Evolutionary conservation across 2,113 vertebrate genomes (phyloP).

Genomic region (Pseudopodoces humilis): DNA sequence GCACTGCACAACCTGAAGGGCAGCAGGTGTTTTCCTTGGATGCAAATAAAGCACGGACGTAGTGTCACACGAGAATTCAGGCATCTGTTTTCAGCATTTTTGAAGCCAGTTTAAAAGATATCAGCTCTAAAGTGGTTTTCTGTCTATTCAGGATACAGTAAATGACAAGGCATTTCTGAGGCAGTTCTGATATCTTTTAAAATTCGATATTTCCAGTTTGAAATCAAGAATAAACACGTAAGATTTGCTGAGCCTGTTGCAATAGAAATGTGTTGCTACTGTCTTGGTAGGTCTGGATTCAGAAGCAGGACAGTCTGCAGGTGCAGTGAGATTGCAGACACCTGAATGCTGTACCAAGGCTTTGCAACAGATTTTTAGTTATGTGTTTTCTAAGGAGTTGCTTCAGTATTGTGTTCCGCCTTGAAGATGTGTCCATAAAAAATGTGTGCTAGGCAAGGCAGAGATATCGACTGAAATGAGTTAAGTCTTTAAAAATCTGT

Average conservation of each 20-base stretch:
- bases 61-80: neutral
- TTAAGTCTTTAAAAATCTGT: too few relatives aligned
- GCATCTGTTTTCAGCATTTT: neutral
- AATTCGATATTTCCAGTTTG: neutral
- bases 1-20: neutral
- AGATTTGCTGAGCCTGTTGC: neutral
- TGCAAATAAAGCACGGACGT: neutral
- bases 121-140: neutral
- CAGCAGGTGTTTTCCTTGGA: neutral
- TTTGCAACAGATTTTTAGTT: neutral
- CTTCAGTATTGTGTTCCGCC: neutral
- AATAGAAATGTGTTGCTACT: neutral
- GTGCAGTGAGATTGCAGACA: neutral
- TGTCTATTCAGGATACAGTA: neutral
- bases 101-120: neutral
- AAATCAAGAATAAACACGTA: neutral
- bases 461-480: neutral
- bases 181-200: neutral
- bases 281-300: neutral
- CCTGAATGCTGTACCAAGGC: too few relatives aligned
- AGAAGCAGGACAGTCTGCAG: neutral
- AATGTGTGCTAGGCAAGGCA: neutral
- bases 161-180: neutral
- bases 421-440: neutral
- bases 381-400: fast-evolving